A percentile compares a stretch with the other conserved stretches of the same genome.
Conservation (phyloP, 2,888 invertebrate species). For the Apotomis capreana region DNA sequence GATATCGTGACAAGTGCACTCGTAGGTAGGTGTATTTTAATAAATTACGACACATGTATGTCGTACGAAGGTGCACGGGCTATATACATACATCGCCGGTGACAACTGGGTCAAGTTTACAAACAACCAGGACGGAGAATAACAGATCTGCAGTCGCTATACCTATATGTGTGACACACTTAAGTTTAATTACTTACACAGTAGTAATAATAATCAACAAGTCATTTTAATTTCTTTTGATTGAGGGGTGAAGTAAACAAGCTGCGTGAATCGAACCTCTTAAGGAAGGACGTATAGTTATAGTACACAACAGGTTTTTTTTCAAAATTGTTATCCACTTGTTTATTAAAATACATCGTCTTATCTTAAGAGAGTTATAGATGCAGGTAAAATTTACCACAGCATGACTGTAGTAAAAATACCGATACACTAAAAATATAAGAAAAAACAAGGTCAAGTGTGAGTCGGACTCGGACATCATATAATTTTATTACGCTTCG, state of each 20-base stretch:
- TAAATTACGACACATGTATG: conserved; percentile 23
- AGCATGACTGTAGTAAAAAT: too few relatives aligned
- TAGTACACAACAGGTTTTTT: too few relatives aligned
- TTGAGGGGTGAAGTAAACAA: not conserved
- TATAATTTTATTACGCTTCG: too few relatives aligned
- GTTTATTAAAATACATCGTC: too few relatives aligned
- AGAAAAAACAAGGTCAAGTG: too few relatives aligned
- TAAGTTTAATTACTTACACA: conserved; percentile 17
- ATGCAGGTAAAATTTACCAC: too few relatives aligned
- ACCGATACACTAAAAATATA: too few relatives aligned
- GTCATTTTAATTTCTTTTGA: not conserved
- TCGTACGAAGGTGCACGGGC: conserved; percentile 18
- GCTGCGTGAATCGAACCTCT: too few relatives aligned
- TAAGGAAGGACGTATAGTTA: too few relatives aligned
- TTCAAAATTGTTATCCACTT: too few relatives aligned
- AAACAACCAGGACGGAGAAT: conserved; percentile 77
- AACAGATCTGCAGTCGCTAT: conserved; percentile 72
- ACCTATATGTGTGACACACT: conserved; percentile 64
- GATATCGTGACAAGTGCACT: not conserved
- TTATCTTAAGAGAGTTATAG: too few relatives aligned
- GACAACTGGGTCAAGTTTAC: conserved; percentile 77
- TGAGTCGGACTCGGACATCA: too few relatives aligned
- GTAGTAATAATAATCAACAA: conserved; percentile 7
- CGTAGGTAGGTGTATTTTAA: conserved; percentile 7
- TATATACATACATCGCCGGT: conserved; percentile 24